Conservation (phyloP, 2,888 invertebrate genomes). For the Dryobotodes eremita region DNA sequence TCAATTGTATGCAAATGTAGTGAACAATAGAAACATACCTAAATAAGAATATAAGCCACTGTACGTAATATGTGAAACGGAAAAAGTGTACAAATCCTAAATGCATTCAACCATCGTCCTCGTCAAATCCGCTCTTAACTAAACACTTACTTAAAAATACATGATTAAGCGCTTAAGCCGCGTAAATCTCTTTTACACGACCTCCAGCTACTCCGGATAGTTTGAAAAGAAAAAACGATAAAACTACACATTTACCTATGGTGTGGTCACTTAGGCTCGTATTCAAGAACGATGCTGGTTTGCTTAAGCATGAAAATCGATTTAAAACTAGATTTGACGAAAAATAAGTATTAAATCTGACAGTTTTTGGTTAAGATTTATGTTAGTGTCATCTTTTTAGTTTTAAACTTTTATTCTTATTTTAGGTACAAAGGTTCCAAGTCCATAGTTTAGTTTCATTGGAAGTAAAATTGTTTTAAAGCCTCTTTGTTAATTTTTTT, state of each 20-base stretch:
- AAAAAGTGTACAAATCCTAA: not conserved
- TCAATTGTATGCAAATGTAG: not conserved
- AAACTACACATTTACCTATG: not conserved
- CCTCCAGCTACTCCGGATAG: not conserved
- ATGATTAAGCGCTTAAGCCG: not conserved
- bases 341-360: not conserved
- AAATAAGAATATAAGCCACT: not conserved
- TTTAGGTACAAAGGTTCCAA: not conserved
- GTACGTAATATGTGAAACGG: not conserved
- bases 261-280: not conserved
- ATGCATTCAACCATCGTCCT: not conserved
- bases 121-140: not conserved
- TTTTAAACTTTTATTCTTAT: not conserved
- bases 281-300: not conserved
- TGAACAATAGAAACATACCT: not conserved
- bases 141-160: conserved; percentile 21
- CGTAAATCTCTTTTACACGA: not conserved
- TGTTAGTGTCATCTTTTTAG: not conserved
- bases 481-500: not conserved
- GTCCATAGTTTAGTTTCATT: not conserved
- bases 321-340: not conserved
- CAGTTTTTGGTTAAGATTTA: not conserved
- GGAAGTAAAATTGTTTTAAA: not conserved
- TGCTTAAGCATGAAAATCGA: not conserved
- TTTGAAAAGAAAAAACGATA: conserved; percentile 6